phyloP scores from a whole-genome alignment of 2,797 vertebrate genomes.

The Muscicapa comitata region DNA sequence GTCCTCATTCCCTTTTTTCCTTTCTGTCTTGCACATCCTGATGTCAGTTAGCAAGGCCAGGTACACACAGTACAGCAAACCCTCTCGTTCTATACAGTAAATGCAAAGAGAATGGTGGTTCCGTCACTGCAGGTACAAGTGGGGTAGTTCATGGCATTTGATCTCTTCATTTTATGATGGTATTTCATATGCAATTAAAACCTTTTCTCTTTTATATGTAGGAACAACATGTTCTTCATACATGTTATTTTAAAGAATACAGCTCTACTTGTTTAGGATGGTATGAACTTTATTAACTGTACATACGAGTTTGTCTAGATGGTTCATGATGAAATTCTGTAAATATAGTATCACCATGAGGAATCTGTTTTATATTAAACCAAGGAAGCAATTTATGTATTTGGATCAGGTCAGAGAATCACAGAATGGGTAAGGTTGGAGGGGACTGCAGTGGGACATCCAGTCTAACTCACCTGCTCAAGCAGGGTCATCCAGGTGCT shows the following conservation, averaged over 20 bases:
- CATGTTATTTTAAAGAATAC: not conserved
- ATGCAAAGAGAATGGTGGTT: not conserved
- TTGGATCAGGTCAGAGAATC: not conserved
- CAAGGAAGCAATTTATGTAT: not conserved
- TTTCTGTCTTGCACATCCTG: not conserved
- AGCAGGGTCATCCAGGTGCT: too few relatives aligned
- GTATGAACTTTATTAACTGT: not conserved
- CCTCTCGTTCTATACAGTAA: not conserved
- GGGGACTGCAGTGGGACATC: too few relatives aligned
- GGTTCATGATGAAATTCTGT: not conserved
- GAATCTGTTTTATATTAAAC: not conserved
- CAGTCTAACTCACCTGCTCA: not conserved
- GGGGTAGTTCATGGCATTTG: not conserved
- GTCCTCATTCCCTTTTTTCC: not conserved
- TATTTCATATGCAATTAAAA: not conserved
- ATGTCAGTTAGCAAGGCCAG: not conserved
- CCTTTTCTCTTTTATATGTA: not conserved
- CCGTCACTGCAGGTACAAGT: not conserved
- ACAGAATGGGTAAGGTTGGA: not conserved
- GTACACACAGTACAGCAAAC: not conserved
- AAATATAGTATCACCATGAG: not conserved
- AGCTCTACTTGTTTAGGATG: not conserved
- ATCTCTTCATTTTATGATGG: not conserved
- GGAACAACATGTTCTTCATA: not conserved
- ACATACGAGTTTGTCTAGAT: not conserved